phyloP scores from a whole-genome alignment of 2,888 invertebrate genomes.

The Cataglyphis albicans region DNA sequence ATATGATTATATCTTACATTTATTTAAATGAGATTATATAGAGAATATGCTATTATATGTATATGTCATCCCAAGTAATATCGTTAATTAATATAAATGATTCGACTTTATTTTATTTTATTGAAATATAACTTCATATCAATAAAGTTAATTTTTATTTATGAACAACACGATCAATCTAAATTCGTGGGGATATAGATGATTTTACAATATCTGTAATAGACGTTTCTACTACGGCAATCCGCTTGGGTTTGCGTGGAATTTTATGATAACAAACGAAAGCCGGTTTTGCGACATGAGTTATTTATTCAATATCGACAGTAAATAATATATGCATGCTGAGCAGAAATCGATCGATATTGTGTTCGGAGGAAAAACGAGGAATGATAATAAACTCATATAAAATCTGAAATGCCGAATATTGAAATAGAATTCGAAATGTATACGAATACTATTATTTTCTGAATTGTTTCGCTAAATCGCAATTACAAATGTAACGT shows the following conservation, averaged over 20 bases:
- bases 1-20: background rate
- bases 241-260: background rate
- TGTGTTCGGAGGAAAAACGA: background rate
- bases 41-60: background rate
- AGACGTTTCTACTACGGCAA: background rate
- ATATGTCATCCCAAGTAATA: conserved; percentile 1
- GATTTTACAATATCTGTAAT: conserved; percentile 1
- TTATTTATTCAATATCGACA: conserved; percentile 11
- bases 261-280: conserved; percentile 12
- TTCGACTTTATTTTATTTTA: background rate
- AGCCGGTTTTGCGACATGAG: conserved; percentile 7
- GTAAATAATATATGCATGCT: background rate
- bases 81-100: conserved; percentile 15
- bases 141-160: conserved; percentile 30
- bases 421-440: background rate
- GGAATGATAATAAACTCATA: background rate
- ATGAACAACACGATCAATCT: background rate
- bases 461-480: background rate
- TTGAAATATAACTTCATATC: conserved; percentile 1
- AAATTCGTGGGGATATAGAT: conserved; percentile 3
- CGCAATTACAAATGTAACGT: background rate
- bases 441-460: background rate
- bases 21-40: conserved; percentile 4
- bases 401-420: background rate
- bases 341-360: conserved; percentile 2